Evolutionary conservation across 2,797 vertebrate species (phyloP), one percentile per base, ranked within the genome.

Genomic region (Bradypus variegatus): DNA sequence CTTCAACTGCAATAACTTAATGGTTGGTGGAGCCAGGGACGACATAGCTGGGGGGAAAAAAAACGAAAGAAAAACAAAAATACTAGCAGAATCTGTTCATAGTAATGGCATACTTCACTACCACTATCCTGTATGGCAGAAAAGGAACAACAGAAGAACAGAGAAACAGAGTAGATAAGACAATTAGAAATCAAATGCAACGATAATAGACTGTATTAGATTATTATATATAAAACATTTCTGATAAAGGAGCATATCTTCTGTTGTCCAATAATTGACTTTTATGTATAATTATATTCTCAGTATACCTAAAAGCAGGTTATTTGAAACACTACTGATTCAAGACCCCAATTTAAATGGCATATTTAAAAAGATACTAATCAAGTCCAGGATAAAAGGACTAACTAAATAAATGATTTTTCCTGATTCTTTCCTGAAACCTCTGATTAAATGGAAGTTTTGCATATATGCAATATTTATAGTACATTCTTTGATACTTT

Each of bases 261-360:
- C 33, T 93, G 7, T 86, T 79, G 33, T 73, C 55, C 45, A 88
- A 18, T 91, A 84, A 79, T 80, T 77, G 29, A 19, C 55, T 88
- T 92, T 92, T 84, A 69, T 81, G 55, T 88, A n/a, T 86, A 83
- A 29, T 93, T 83, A 75, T 38, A 92, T 92, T 94, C 36, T 55
- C 90, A 79, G 77, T 79, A 83, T n/a, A 67, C 27, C 29, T 86
- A 70, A 79, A 93, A 93, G 23, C 65, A 94, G 6, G 85, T 83
- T 55, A 87, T 89, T 90, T 89, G 91, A 91, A 86, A 83, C n/a
- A 48, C 23, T 76, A 3, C n/a, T 81, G 64, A 79, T 67, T 67
- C 12, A 89, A 87, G 50, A 15, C 33, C 36, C 85, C 69, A 80
- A 29, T 38, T 79, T 93, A 83, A 91, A 81, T 86, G 58, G 38